These are phyloP conservation scores for Augochlora pura DNA, from an alignment of 1,140 invertebrate species.

Conservation along the genomic window DNA sequence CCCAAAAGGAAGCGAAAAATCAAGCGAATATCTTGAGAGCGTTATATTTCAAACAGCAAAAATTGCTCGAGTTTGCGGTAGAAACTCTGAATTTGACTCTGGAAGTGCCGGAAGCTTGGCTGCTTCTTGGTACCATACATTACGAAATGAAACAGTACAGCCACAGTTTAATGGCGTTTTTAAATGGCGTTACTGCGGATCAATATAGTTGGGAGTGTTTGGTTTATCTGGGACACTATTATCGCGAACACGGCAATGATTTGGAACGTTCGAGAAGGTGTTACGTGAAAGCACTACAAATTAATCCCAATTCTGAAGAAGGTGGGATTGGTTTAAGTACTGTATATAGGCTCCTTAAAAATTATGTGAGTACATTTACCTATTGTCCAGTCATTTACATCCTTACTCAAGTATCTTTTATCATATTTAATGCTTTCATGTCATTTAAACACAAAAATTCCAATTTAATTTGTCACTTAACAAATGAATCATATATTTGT, in stretches of 20 bases:
- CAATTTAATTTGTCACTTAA: neutral
- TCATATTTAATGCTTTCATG: too few relatives aligned
- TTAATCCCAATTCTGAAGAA: slow-evolving; percentile 85
- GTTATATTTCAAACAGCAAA: slow-evolving; percentile 75
- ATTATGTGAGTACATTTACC: slow-evolving; percentile 80
- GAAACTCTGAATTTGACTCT: slow-evolving; percentile 78
- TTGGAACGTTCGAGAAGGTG: slow-evolving; percentile 87
- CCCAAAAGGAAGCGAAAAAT: slow-evolving; percentile 61
- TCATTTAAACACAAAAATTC: too few relatives aligned
- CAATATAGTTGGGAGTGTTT: slow-evolving; percentile 87
- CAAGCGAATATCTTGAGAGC: slow-evolving; percentile 69
- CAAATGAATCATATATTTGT: neutral
- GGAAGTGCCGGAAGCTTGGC: slow-evolving; percentile 81
- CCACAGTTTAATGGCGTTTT: slow-evolving; percentile 83
- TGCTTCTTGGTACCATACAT: slow-evolving; percentile 85
- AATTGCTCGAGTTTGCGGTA: slow-evolving; percentile 81
- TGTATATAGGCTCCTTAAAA: slow-evolving; percentile 85
- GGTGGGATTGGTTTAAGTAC: slow-evolving; percentile 88
- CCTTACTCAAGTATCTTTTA: too few relatives aligned
- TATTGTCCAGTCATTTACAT: neutral
- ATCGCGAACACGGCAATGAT: slow-evolving; percentile 82
- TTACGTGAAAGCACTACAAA: slow-evolving; percentile 89
- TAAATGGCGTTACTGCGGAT: slow-evolving; percentile 88
- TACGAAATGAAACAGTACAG: slow-evolving; percentile 83
- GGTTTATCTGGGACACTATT: slow-evolving; percentile 89